Conservation (phyloP, 2,888 invertebrate species). For the Lutraria lutraria region DNA sequence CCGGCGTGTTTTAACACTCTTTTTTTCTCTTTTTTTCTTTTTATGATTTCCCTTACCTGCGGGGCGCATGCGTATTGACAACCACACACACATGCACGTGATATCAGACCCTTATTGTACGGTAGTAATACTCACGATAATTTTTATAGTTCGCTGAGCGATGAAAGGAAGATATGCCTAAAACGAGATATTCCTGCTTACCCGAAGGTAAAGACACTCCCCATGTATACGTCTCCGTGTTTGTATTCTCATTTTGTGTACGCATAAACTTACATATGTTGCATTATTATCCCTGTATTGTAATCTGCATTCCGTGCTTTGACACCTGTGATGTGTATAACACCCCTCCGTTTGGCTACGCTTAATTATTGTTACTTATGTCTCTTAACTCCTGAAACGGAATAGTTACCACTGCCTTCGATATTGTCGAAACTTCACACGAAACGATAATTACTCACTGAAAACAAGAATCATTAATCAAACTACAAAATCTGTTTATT, state of each 20-base stretch:
- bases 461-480: too few relatives aligned
- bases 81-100: slow-evolving; percentile 30
- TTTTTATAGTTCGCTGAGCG: slow-evolving; percentile 84
- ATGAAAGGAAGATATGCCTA: slow-evolving; percentile 85
- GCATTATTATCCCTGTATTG: too few relatives aligned
- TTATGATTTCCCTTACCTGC: slow-evolving; percentile 61
- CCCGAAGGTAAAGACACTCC: slow-evolving; percentile 83
- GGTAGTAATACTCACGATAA: slow-evolving; percentile 76
- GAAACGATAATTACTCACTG: too few relatives aligned
- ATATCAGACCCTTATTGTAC: slow-evolving; percentile 75
- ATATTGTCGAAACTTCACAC: too few relatives aligned
- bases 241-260: background rate
- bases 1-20: slow-evolving; percentile 46
- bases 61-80: slow-evolving; percentile 61
- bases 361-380: too few relatives aligned
- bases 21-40: slow-evolving; percentile 60
- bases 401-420: too few relatives aligned
- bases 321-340: too few relatives aligned
- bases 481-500: too few relatives aligned
- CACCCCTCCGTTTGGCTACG: too few relatives aligned
- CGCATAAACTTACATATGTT: background rate
- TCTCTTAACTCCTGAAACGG: too few relatives aligned
- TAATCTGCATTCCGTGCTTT: too few relatives aligned
- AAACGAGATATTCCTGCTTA: slow-evolving; percentile 85
- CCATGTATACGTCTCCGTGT: background rate